Evolutionary conservation across 2,888 invertebrate species (phyloP).

Genomic region (Plagodis pulveraria): DNA sequence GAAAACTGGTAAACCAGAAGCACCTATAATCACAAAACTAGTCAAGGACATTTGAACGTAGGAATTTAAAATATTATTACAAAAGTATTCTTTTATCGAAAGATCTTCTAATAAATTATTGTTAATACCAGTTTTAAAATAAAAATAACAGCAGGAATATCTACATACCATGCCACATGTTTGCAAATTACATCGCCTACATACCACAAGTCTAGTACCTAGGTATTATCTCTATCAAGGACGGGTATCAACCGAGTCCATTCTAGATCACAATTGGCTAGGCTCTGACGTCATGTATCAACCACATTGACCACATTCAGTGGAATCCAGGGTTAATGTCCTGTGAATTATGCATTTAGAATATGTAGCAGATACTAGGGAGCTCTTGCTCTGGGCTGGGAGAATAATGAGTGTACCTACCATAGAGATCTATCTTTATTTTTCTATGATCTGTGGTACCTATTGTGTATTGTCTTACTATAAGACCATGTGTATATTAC

Average conservation of each 20-base stretch:
- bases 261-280: slow-evolving; percentile 41
- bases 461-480: background rate
- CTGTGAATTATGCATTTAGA: slow-evolving; percentile 33
- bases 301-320: slow-evolving; percentile 54
- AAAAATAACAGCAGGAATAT: no score
- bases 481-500: background rate
- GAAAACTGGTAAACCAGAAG: no score
- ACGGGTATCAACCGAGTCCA: background rate
- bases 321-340: slow-evolving; percentile 63
- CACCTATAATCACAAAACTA: no score
- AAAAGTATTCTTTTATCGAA: no score
- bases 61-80: no score
- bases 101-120: no score
- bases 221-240: background rate
- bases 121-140: no score
- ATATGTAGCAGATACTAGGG: slow-evolving; percentile 2
- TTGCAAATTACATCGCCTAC: background rate
- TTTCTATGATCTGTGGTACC: no score
- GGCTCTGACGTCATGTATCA: slow-evolving; percentile 41
- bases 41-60: no score
- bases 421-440: no score
- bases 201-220: background rate
- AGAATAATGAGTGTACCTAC: no score
- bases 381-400: background rate
- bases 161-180: no score